Base-by-base conservation (phyloP, 2,113 vertebrate genomes). In the Vanacampus margaritifer region DNA sequence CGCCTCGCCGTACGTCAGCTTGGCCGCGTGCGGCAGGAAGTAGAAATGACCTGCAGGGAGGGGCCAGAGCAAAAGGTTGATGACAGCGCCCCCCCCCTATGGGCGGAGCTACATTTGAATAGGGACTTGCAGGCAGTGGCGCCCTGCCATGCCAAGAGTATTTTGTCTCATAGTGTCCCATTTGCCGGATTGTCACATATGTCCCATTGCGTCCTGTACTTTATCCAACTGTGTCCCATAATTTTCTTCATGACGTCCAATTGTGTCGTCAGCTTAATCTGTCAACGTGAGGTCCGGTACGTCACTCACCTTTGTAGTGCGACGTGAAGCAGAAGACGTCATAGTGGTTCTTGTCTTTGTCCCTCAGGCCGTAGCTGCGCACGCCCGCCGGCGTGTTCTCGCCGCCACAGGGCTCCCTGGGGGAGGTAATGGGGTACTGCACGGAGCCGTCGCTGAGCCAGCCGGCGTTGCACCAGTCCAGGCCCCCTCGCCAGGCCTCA, bases 241-340 rank as follows among this genome's bases (percentile, higher is more conserved):
- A n/a, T n/a, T n/a, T n/a, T n/a, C n/a, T n/a, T n/a, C n/a, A n/a
- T n/a, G n/a, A n/a, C n/a, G n/a, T n/a, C n/a, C n/a, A n/a, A n/a
- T n/a, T n/a, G n/a, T 32, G 28, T 32, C 28, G 28, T 32, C 10
- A 13, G 24, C 1, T 60, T 9, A 10, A 6, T 36, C 1, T 35
- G 8, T 17, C 14, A 9, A 28, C 14, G 21, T 23, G n/a, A 1
- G 35, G 36, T n/a, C 21, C 11, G 13, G 3, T 4, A 0, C 21
- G 14, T 1, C 7, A 19, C 36, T 91, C 85, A 98, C 97, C 97
- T 13, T 93, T 95, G 87, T 91, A 95, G 86, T 95, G 92, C 54
- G 97, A 95, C 10, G 97, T 98, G 78, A 99, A 99, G 82, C 97
- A 99, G 92, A 97, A 99, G n/a, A 97, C 97, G 14, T 99, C 97